Evolutionary conservation across 2,888 invertebrate species (phyloP), one percentile per base, ranked within the genome.

Genomic region (Artemia sinica): DNA sequence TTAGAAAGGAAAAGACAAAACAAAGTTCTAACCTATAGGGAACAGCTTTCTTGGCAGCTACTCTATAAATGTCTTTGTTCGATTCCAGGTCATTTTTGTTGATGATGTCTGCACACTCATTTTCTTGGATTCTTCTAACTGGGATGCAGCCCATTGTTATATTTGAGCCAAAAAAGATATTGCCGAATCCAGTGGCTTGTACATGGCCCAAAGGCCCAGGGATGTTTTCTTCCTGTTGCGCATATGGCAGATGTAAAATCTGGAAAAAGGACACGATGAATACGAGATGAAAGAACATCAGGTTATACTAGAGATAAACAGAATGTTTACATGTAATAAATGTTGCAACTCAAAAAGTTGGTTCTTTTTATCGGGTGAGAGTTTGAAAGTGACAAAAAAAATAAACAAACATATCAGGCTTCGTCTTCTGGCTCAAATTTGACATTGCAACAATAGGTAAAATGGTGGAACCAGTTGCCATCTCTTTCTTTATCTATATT

Each of bases 151-250:
- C 58, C 58, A 58, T n/a, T 58, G 14, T 58, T 18, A 9, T 10
- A n/a, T 8, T n/a, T 58, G 14, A 8, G 8, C 58, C 58, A 9
- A n/a, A 58, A 8, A 58, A 18, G 18, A 58, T 58, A 10, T 8
- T 58, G 58, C 58, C 58, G 58, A 58, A 58, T 8, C 58, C 58
- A 9, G 58, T 58, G 8, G 58, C 58, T 58, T 58, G 58, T n/a
- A 58, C 10, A 58, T 58, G 18, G 9, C 58, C 58, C n/a, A 58
- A 58, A 8, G 58, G 58, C 1, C 58, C 18, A 18, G 58, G 58
- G 8, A 58, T 18, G n/a, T n/a, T 14, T 18, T 58, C 58, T 8
- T 18, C 14, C 8, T 58, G 58, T 58, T 58, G n/a, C 14, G 18
- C 58, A 58, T 58, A 18, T 7, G 58, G 58, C 7, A 58, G 58